Evolutionary conservation across 2,797 vertebrate species (phyloP).

Genomic region (Pelodytes ibericus): DNA sequence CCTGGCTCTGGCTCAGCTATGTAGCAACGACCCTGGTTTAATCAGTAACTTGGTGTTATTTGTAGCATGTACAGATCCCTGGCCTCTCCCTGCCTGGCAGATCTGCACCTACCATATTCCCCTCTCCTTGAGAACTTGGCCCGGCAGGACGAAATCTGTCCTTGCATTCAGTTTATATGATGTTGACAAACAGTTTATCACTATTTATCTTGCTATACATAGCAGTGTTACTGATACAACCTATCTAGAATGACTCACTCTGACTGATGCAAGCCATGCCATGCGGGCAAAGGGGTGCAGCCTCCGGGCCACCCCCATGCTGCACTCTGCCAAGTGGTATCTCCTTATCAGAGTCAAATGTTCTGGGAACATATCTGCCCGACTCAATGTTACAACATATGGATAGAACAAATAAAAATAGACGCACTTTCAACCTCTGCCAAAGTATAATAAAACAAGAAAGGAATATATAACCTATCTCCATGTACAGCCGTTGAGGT

Average conservation of each 20-base stretch:
- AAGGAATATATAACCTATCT: neutral
- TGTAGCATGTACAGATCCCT: constrained; percentile 59
- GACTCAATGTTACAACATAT: constrained; percentile 55
- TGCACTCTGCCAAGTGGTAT: constrained; percentile 52
- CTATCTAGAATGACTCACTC: constrained; percentile 53
- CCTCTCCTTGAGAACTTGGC: constrained; percentile 30
- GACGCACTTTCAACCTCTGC: constrained; percentile 30
- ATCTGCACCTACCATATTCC: constrained; percentile 10
- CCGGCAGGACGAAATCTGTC: neutral
- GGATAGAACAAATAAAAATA: constrained; percentile 56
- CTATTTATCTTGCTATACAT: constrained; percentile 58
- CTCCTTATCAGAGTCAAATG: constrained; percentile 56
- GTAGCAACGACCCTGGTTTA: constrained; percentile 58
- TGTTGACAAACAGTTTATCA: constrained; percentile 51
- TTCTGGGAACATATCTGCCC: constrained; percentile 46
- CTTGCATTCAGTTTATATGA: constrained; percentile 57
- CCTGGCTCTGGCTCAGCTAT: constrained; percentile 40
- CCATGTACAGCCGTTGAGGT: constrained; percentile 3
- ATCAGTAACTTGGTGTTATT: constrained; percentile 68
- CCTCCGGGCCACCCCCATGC: constrained; percentile 38
- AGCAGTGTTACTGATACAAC: constrained; percentile 54
- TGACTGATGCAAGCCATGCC: constrained; percentile 50
- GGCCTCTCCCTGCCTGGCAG: constrained; percentile 15
- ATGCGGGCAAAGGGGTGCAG: constrained; percentile 54
- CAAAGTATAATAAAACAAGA: constrained; percentile 32